Conservation (phyloP, 2,888 invertebrate species). For the Tenthredo distinguenda region DNA sequence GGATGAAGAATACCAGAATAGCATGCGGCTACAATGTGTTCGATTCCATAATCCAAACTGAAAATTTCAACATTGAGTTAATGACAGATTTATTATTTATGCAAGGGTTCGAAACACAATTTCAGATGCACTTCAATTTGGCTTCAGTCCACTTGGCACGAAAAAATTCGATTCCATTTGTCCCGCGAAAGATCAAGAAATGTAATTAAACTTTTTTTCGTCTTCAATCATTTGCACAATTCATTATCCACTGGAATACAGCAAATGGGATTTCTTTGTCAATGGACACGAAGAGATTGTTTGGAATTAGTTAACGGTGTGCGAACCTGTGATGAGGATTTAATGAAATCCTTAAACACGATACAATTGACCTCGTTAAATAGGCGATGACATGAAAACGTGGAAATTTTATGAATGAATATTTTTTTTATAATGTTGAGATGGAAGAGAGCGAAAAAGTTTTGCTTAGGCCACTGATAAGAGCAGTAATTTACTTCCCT, state of each 20-base stretch:
- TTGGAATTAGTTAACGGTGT: background rate
- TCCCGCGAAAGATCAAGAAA: background rate
- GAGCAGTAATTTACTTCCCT: background rate
- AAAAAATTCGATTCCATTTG: background rate
- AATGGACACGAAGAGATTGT: background rate
- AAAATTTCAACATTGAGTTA: background rate
- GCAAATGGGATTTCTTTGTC: background rate
- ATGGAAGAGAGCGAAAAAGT: background rate
- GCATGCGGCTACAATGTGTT: background rate
- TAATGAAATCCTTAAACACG: background rate
- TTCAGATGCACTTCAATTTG: background rate
- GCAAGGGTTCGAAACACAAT: background rate
- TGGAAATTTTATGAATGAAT: background rate
- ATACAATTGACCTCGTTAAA: background rate
- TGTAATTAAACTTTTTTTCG: background rate
- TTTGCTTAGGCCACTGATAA: background rate
- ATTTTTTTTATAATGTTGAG: background rate
- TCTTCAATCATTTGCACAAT: background rate
- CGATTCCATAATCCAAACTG: background rate
- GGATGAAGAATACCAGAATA: background rate
- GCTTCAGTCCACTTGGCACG: background rate
- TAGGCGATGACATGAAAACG: background rate
- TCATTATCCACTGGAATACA: background rate
- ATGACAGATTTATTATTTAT: background rate
- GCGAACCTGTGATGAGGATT: background rate